These are phyloP conservation scores for Pipistrellus nathusii DNA, from an alignment of 2,797 vertebrate genomes.

Conservation along the genomic window DNA sequence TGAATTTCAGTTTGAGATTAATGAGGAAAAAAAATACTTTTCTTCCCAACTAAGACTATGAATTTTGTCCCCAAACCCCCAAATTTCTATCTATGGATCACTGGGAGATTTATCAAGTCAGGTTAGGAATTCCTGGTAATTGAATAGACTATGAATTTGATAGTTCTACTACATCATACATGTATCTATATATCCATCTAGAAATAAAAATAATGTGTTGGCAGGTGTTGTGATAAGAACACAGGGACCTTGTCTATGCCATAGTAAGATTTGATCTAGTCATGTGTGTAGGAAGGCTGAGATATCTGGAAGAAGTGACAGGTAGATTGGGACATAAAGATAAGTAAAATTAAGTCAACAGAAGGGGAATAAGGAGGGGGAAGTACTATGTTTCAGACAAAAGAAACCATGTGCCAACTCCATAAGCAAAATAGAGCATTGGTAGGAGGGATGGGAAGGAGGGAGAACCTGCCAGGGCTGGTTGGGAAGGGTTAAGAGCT, in stretches of 20 bases:
- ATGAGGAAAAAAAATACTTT: background rate
- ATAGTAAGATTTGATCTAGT: background rate
- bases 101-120: background rate
- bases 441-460: background rate
- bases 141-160: background rate
- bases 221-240: background rate
- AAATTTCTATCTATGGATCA: background rate
- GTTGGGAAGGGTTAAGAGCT: background rate
- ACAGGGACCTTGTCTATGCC: background rate
- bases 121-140: background rate
- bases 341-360: background rate
- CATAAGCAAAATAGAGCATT: background rate
- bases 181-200: background rate
- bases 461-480: background rate
- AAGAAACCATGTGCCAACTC: background rate
- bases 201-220: background rate
- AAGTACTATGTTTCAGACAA: background rate
- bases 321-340: background rate
- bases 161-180: background rate
- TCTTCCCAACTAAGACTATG: background rate
- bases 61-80: background rate
- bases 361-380: background rate
- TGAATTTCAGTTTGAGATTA: constrained; percentile 39
- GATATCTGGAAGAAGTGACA: background rate
- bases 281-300: background rate